Evolutionary conservation across 2,797 vertebrate species (phyloP), one percentile per base, ranked within the genome.

Genomic region (Melanotaenia trifasciata): DNA sequence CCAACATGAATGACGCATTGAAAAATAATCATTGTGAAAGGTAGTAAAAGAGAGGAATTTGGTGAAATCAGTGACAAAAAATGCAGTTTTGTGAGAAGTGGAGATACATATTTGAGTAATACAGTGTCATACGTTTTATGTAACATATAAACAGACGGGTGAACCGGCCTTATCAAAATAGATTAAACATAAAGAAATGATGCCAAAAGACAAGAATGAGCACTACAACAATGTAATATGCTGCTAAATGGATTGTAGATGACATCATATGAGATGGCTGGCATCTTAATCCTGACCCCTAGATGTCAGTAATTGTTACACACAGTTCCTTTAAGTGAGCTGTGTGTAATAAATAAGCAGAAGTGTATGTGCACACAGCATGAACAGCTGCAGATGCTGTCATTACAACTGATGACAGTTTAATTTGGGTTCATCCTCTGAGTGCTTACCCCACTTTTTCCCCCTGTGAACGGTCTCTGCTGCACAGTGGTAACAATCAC

Each of bases 401-500:
- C 58, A 58, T 64, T 24, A 22, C 32, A 69, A 3, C 22, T n/a
- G 45, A 45, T 0, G 57, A 65, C 70, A 33, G 72, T 65, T 84
- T 66, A 76, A 43, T 59, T 71, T 35, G 70, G 77, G 83, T 78
- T 70, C 54, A 58, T 67, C 64, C 22, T 70, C 54, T 81, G 80
- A 58, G n/a, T 81, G 71, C 51, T 56, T 60, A 22, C 59, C 40
- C 59, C 60, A 40, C 58, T 13, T 56, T 70, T 74, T 30, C 50
- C 65, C 66, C 66, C 57, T n/a, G 67, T 36, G 53, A 38, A 3
- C 35, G 70, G 75, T 76, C 80, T 86, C 69, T 28, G 64, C 67
- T 70, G 83, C 80, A 80, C 54, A 69, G 57, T 77, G 62, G 67
- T 53, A 28, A 63, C 54, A 10, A 81, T 72, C 80, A 67, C 79